These are phyloP conservation scores for Corvus cornix DNA, from an alignment of 2,113 vertebrate species.

Conservation along the genomic window DNA sequence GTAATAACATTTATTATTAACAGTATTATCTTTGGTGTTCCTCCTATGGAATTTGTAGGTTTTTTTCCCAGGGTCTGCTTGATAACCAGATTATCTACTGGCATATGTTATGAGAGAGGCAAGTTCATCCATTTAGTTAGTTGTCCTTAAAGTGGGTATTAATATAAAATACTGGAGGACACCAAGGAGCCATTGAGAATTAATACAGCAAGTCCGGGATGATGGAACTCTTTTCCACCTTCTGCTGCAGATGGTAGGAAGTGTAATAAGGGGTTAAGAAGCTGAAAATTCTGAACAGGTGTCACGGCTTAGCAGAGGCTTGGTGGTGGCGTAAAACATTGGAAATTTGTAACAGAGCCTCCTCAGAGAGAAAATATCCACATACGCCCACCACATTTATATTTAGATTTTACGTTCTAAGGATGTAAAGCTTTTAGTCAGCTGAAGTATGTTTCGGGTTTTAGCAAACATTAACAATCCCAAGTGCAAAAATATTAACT, in stretches of 20 bases:
- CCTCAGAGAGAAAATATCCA: slow-evolving; percentile 39
- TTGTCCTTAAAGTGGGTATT: background rate
- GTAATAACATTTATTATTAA: background rate
- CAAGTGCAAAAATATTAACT: background rate
- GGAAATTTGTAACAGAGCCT: slow-evolving; percentile 62
- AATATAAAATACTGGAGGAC: background rate
- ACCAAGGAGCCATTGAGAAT: background rate
- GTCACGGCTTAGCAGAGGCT: slow-evolving; percentile 26
- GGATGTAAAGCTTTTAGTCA: slow-evolving; percentile 44
- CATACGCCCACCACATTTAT: slow-evolving; percentile 59
- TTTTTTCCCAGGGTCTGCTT: background rate
- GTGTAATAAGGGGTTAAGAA: slow-evolving; percentile 50
- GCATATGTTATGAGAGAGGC: background rate
- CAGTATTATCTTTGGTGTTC: background rate
- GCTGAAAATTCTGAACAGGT: slow-evolving; percentile 65
- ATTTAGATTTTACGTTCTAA: slow-evolving; percentile 54
- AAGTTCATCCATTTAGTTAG: background rate
- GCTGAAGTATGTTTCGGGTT: background rate
- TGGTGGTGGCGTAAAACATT: slow-evolving; percentile 51
- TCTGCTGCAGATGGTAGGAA: background rate
- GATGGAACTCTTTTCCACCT: background rate
- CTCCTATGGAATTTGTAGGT: background rate
- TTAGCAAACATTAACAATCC: background rate
- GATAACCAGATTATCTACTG: background rate
- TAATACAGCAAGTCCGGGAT: background rate